Evolutionary conservation across 2,888 invertebrate genomes (phyloP).

Genomic region (Bedellia somnulentella): DNA sequence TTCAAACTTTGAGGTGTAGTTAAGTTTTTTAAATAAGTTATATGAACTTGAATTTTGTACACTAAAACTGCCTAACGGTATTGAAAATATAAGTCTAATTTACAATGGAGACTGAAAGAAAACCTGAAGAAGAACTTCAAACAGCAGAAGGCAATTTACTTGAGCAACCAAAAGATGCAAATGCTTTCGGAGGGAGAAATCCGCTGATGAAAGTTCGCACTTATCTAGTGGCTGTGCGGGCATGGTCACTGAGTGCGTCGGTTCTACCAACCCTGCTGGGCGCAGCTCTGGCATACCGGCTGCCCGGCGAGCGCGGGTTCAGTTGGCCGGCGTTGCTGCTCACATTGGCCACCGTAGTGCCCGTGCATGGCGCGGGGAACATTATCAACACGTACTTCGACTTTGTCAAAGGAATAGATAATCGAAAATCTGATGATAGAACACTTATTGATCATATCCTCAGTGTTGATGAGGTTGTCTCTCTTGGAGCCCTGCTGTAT

Average conservation of each 20-base stretch:
- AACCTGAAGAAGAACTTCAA: conserved; percentile 30
- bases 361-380: conserved; percentile 95
- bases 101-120: conserved; percentile 8
- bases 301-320: conserved; percentile 74
- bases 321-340: conserved; percentile 77
- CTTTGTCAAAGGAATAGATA: conserved; percentile 91
- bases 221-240: conserved; percentile 84
- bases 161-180: conserved; percentile 41
- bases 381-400: conserved; percentile 96
- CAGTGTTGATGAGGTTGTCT: conserved; percentile 71
- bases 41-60: no score
- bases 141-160: conserved; percentile 44
- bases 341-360: conserved; percentile 83
- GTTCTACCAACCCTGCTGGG: conserved; percentile 89
- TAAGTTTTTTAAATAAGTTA: no score
- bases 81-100: no score
- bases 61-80: no score
- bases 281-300: conserved; percentile 84
- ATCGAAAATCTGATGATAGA: conserved; percentile 89
- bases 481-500: conserved; percentile 86
- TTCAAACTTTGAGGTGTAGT: no score
- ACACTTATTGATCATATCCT: conserved; percentile 93
- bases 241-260: conserved; percentile 93
- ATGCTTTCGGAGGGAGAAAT: conserved; percentile 28
- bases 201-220: conserved; percentile 86